Conservation (phyloP, 1,140 invertebrate species). For the Mya arenaria region DNA sequence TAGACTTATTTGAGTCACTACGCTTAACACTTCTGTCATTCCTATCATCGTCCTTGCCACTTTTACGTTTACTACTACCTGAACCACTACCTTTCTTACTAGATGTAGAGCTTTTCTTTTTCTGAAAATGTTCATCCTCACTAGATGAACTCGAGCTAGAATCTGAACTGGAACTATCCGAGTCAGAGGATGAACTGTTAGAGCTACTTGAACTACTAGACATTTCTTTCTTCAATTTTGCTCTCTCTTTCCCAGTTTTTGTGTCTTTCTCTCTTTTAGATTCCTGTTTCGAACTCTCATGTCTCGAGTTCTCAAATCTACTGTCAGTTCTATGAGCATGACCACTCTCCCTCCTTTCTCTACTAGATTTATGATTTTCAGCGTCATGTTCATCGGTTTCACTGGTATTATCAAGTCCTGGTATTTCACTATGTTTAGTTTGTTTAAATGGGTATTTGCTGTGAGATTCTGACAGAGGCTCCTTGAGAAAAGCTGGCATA, state of each 20-base stretch:
- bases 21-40: constrained; percentile 19
- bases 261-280: constrained; percentile 22
- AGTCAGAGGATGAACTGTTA: constrained; percentile 57
- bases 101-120: constrained; percentile 36
- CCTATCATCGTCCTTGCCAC: background rate
- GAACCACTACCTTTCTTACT: constrained; percentile 21
- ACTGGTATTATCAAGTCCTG: constrained; percentile 62
- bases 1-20: constrained; percentile 12
- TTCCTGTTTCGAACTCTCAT: constrained; percentile 33
- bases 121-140: background rate
- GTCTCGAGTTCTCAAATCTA: too few relatives aligned
- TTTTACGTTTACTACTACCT: background rate
- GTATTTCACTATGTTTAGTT: constrained; percentile 65
- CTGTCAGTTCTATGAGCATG: constrained; percentile 29
- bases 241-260: constrained; percentile 29
- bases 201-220: constrained; percentile 56
- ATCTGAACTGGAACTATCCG: constrained; percentile 57
- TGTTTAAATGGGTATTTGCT: constrained; percentile 64
- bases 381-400: constrained; percentile 22
- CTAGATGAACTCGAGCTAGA: constrained; percentile 53
- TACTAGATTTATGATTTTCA: constrained; percentile 21
- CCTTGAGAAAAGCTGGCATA: constrained; percentile 66
- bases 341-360: constrained; percentile 37
- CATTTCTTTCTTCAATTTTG: constrained; percentile 10
- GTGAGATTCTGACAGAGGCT: constrained; percentile 63